These are phyloP conservation scores for Diaprepes abbreviatus DNA, from an alignment of 2,888 invertebrate species.

Conservation along the genomic window DNA sequence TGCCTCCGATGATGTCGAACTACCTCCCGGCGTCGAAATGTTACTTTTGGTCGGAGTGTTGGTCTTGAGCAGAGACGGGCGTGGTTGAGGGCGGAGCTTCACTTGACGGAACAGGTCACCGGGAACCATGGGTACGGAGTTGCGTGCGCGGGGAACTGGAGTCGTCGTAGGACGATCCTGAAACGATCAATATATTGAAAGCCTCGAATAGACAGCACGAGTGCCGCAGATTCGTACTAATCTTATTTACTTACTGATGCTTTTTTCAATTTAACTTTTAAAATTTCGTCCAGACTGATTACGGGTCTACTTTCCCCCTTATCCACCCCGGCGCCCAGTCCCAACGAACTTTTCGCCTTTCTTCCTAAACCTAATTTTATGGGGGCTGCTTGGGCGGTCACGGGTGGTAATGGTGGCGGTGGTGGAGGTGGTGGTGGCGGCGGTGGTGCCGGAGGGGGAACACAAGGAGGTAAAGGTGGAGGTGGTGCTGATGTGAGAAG, in stretches of 20 bases:
- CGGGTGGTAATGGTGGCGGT: constrained; percentile 55
- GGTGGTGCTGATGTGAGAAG: constrained; percentile 25
- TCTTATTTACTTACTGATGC: constrained; percentile 60
- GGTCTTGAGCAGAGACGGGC: constrained; percentile 30
- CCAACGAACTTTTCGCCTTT: constrained; percentile 48
- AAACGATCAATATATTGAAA: too few species aligned
- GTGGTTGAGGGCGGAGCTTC: constrained; percentile 60
- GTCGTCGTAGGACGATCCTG: constrained; percentile 55
- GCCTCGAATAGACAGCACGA: too few species aligned
- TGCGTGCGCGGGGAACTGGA: neutral
- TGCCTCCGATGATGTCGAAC: constrained; percentile 47
- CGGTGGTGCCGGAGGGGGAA: constrained; percentile 57
- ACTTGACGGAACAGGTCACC: constrained; percentile 62
- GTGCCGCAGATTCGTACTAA: too few species aligned
- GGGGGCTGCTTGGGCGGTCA: constrained; percentile 52
- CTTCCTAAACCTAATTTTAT: constrained; percentile 30
- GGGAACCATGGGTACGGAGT: constrained; percentile 58
- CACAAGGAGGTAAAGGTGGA: constrained; percentile 19
- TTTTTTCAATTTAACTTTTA: constrained; percentile 65
- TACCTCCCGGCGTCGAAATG: constrained; percentile 23
- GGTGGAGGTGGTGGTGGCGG: constrained; percentile 49
- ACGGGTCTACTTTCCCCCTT: constrained; percentile 57
- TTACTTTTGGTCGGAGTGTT: constrained; percentile 10
- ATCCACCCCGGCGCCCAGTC: neutral
- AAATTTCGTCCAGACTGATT: constrained; percentile 65